These are phyloP conservation scores for Upupa epops DNA, from an alignment of 2,113 vertebrate genomes.

Conservation along the genomic window DNA sequence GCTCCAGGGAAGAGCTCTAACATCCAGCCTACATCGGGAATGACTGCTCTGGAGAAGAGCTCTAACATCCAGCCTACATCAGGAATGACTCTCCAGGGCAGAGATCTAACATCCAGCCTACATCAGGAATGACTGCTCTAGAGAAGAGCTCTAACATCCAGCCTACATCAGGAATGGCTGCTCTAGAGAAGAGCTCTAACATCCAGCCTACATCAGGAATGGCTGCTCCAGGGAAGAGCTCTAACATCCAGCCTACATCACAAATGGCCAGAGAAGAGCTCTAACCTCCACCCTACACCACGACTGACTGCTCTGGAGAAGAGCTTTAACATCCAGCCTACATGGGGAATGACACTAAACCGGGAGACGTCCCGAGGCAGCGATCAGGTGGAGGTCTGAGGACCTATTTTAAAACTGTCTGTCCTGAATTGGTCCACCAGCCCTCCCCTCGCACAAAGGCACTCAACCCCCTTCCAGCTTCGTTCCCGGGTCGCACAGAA, in stretches of 20 bases:
- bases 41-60: neutral
- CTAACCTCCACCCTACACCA: neutral
- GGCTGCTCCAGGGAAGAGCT: neutral
- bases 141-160: too few relatives aligned
- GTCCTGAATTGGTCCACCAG: neutral
- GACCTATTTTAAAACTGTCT: neutral
- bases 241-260: neutral
- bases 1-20: accelerated
- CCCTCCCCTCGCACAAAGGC: neutral
- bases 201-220: neutral
- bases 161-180: too few relatives aligned
- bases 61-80: neutral
- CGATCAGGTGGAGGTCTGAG: neutral
- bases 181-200: accelerated
- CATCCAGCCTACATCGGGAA: neutral
- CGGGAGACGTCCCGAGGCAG: neutral
- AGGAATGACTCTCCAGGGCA: neutral
- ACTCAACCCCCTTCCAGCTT: neutral
- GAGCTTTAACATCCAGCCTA: too few relatives aligned
- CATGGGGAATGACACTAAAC: neutral
- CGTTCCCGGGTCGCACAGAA: neutral
- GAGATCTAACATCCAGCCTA: neutral
- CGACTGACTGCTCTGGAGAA: too few relatives aligned
- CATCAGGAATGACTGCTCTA: too few relatives aligned
- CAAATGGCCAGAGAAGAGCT: neutral